Evolutionary conservation across 2,113 vertebrate species (phyloP).

Genomic region (Miniopterus natalensis): DNA sequence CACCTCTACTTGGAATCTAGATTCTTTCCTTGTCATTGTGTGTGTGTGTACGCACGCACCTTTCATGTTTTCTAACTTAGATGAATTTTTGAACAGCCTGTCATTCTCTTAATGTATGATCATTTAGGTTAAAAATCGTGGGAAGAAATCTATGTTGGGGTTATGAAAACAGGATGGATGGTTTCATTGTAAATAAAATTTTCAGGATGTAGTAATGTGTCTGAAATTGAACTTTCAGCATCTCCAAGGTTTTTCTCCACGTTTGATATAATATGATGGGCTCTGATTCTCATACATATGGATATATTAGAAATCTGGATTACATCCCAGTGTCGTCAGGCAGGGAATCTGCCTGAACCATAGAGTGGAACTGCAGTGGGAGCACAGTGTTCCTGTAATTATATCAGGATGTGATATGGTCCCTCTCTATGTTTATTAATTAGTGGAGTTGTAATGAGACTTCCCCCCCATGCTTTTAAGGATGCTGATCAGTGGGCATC

Average conservation of each 20-base stretch:
- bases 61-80: conserved; percentile 37
- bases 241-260: conserved; percentile 17
- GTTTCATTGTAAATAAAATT: conserved; percentile 30
- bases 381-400: conserved; percentile 69
- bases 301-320: conserved; percentile 64
- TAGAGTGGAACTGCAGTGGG: conserved; percentile 33
- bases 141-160: background rate
- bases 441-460: conserved; percentile 61
- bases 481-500: conserved; percentile 61
- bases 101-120: conserved; percentile 59
- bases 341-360: conserved; percentile 32
- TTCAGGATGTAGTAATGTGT: conserved; percentile 4
- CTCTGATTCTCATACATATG: conserved; percentile 51
- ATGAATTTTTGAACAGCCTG: conserved; percentile 1
- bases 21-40: background rate
- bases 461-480: background rate
- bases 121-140: conserved; percentile 54
- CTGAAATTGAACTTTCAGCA: conserved; percentile 41
- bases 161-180: conserved; percentile 2
- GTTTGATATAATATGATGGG: background rate
- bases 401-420: background rate
- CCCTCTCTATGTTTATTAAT: conserved; percentile 74
- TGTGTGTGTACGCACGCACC: background rate
- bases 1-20: background rate
- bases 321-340: conserved; percentile 65